Evolutionary conservation across 2,113 vertebrate species (phyloP).

Genomic region (Alosa alosa): DNA sequence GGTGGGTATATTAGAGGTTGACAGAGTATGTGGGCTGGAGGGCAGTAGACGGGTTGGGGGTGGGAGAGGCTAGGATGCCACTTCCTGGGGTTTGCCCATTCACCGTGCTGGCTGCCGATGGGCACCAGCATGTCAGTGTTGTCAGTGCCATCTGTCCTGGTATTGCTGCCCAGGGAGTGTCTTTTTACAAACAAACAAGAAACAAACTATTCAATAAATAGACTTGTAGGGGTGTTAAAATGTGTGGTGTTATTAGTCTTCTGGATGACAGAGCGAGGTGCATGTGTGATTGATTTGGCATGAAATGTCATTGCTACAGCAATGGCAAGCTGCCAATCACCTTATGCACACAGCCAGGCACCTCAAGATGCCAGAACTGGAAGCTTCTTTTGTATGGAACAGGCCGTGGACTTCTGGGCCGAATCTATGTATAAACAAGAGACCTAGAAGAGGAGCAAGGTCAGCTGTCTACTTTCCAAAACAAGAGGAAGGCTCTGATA

Average conservation of each 20-base stretch:
- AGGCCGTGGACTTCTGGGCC: not conserved
- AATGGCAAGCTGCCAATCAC: not conserved
- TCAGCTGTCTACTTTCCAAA: not conserved
- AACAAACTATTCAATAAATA: not conserved
- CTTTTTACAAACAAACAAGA: not conserved
- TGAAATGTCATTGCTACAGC: not conserved
- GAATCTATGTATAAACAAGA: not conserved
- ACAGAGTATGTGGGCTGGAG: too few species aligned
- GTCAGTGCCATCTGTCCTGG: not conserved
- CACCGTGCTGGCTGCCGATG: not conserved
- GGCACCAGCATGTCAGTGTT: not conserved
- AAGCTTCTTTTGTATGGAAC: not conserved
- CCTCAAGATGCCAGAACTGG: not conserved
- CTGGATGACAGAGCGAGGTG: not conserved
- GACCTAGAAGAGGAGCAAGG: not conserved
- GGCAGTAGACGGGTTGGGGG: not conserved
- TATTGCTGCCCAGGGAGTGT: not conserved
- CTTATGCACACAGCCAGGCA: not conserved
- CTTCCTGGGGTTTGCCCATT: conserved; percentile 11
- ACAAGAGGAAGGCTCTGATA: not conserved
- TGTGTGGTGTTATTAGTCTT: not conserved
- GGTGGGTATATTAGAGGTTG: too few species aligned
- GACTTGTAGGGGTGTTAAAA: not conserved
- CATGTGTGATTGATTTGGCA: not conserved
- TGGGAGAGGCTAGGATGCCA: not conserved